phyloP scores from a whole-genome alignment of 1,140 invertebrate genomes.

The Panagrolaimus sp. region DNA sequence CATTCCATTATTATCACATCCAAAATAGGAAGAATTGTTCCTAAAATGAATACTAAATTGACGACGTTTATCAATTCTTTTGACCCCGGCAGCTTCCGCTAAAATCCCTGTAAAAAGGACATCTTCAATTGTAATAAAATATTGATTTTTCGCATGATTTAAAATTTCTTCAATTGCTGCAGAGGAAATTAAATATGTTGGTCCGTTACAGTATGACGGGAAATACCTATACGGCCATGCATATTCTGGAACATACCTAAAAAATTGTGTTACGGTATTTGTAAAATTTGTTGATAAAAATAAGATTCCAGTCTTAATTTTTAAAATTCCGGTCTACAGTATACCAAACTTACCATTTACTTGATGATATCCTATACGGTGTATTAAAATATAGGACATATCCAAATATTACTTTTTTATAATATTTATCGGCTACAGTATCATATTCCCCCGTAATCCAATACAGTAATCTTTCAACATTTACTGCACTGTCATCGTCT shows the following conservation, averaged over 20 bases:
- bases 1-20: too few relatives aligned
- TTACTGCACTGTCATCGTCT: slow-evolving; percentile 11
- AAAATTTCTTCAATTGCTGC: not conserved
- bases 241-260: slow-evolving; percentile 9
- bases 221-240: not conserved
- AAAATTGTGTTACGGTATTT: not conserved
- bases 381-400: not conserved
- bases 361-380: not conserved
- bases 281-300: not conserved
- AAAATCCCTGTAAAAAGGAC: not conserved
- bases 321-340: too few relatives aligned
- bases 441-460: not conserved
- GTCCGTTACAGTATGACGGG: slow-evolving; percentile 15
- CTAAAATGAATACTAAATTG: too few relatives aligned
- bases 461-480: not conserved
- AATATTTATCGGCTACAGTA: not conserved
- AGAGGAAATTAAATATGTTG: not conserved
- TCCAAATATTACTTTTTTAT: slow-evolving; percentile 1
- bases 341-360: slow-evolving; percentile 11
- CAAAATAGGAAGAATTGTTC: too few relatives aligned
- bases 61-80: not conserved
- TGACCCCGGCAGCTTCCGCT: not conserved
- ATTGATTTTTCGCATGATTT: not conserved
- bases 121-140: slow-evolving; percentile 12
- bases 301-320: not conserved